Base-by-base conservation (phyloP, 2,797 vertebrate species). In the Gambelia wislizenii region DNA sequence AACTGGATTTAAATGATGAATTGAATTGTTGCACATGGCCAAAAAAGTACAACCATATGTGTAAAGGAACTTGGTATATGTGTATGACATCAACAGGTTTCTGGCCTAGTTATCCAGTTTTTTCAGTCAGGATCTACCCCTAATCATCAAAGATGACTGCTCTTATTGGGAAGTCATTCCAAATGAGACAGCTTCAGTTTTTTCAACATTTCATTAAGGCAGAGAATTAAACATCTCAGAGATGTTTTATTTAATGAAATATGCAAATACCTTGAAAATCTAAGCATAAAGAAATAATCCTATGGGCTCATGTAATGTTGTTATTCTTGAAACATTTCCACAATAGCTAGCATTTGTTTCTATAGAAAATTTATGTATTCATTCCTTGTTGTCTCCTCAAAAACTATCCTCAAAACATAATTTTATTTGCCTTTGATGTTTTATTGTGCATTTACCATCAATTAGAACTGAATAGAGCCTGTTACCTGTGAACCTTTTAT, bases 231-330 rank as follows among this genome's bases (percentile, higher is more conserved):
- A 90, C 30, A 84, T 69, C 89, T 85, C 44, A 81, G 89, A 12
- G 33, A 42, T 61, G 79, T 89, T 92, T 94, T 92, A 92, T 86
- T 90, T 89, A 85, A 94, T 93, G 64, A 94, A 93, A 92, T 86
- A 94, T 12, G 59, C 56, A 93, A 85, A 88, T 84, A 87, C 78
- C 81, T n/a, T 75, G 44, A 7, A 89, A 87, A 36, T 77, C 3
- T 0, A 89, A 89, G 74, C 72, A 80, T 52, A 85, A 10, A 52
- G 72, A 84, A 93, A 87, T 1, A 91, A 72, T 91, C 86, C 91
- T 76, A 1, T 7, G 87, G 90, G 93, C 84, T 80, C 78, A 1
- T 49, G 33, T 30, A 89, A 89, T 25, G 56, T 76, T 22, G n/a
- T 87, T 84, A 61, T 56, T 56, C 0, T 36, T 86, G 70, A 1